Percentiles rank a stretch among this genome's conserved stretches.
These are phyloP conservation scores for Leuciscus idus DNA, from an alignment of 2,113 vertebrate genomes.

Conservation along the genomic window DNA sequence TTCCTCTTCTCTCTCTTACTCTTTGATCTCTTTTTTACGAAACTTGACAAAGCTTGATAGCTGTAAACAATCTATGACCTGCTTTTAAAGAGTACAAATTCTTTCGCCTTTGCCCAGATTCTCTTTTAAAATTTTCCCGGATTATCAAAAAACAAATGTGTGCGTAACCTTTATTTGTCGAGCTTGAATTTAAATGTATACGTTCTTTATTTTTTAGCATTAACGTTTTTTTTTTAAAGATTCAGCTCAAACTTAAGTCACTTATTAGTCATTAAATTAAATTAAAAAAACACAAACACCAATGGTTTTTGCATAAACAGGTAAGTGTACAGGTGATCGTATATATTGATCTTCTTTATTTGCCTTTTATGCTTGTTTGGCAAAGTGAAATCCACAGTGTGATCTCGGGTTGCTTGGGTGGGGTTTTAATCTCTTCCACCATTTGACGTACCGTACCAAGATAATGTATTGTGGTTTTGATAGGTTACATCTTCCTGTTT, in stretches of 20 bases:
- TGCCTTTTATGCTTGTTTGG: background rate
- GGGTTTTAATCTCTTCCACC: background rate
- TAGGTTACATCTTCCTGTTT: background rate
- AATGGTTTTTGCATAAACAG: background rate
- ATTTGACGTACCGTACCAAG: background rate
- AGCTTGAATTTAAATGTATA: too few species aligned
- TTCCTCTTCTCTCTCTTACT: background rate
- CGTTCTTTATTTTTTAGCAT: too few species aligned
- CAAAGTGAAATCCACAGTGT: background rate
- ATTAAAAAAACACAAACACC: background rate
- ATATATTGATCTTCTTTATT: background rate
- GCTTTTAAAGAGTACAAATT: background rate
- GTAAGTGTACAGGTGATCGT: background rate
- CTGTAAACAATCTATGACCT: background rate
- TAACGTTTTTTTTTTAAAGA: background rate
- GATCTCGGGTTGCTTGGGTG: background rate
- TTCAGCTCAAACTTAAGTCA: background rate
- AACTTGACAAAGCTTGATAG: background rate
- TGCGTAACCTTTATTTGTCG: background rate
- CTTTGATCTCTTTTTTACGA: conserved; percentile 3
- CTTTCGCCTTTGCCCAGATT: background rate
- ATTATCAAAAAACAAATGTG: background rate
- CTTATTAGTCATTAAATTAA: background rate
- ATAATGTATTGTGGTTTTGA: background rate
- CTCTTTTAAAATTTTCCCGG: background rate